Conservation (phyloP, 2,113 vertebrate genomes). For the Halcyon senegalensis region DNA sequence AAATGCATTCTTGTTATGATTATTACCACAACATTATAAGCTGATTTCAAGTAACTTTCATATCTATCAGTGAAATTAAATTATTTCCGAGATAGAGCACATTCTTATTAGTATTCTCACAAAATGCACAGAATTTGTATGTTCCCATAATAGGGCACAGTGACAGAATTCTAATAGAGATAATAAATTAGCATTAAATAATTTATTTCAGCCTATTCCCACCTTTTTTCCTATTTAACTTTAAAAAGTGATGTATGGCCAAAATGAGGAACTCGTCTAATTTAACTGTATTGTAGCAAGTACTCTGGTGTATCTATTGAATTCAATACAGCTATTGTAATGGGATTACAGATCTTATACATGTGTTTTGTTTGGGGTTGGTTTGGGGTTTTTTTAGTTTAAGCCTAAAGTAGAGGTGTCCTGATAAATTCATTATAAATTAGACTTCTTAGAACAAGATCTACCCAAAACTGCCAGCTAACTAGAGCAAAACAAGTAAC, state of each 20-base stretch:
- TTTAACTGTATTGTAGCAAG: neutral
- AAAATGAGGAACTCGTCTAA: neutral
- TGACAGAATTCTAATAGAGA: neutral
- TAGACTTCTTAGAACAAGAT: neutral
- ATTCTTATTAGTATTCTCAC: neutral
- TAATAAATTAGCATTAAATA: neutral
- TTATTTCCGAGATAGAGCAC: neutral
- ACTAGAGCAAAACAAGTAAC: neutral
- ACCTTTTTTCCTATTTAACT: neutral
- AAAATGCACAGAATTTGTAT: neutral
- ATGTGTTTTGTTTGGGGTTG: neutral
- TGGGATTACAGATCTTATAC: neutral
- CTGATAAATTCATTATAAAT: neutral
- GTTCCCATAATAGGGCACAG: neutral
- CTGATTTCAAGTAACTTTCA: neutral
- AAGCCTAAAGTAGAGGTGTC: neutral
- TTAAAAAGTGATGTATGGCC: neutral
- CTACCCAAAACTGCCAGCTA: neutral
- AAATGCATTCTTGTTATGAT: neutral
- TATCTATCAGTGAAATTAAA: neutral
- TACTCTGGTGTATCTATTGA: neutral
- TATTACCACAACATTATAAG: neutral
- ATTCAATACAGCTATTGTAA: neutral
- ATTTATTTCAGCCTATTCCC: neutral
- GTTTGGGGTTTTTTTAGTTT: neutral